These are phyloP conservation scores for Palythoa caribaeorum DNA, from an alignment of 92 coral and sea anemone species.

Conservation along the genomic window DNA sequence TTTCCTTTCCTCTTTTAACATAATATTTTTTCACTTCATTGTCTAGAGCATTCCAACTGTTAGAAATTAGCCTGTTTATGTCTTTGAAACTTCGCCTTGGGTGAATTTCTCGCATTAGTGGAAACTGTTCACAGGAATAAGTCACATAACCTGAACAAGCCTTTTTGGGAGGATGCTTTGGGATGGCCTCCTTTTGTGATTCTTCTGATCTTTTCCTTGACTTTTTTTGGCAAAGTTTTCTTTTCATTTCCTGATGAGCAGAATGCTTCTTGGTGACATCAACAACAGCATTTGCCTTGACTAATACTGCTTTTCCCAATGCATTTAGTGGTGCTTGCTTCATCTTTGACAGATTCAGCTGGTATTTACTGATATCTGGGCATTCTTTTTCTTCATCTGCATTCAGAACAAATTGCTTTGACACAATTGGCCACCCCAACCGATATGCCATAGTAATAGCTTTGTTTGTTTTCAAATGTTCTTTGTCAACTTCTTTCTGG, in stretches of 20 bases:
- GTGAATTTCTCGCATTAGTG: neutral
- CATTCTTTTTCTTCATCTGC: slow-evolving; percentile 13
- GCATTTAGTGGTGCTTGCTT: slow-evolving; percentile 21
- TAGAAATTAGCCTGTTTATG: slow-evolving; percentile 2
- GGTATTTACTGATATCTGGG: slow-evolving; percentile 15
- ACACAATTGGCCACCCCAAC: slow-evolving; percentile 33
- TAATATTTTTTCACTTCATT: neutral
- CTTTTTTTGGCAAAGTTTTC: slow-evolving; percentile 7
- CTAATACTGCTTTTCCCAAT: slow-evolving; percentile 1
- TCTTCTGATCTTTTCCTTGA: slow-evolving; percentile 6
- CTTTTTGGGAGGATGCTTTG: slow-evolving; percentile 19
- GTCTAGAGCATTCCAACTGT: slow-evolving; percentile 14
- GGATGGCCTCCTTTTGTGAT: slow-evolving; percentile 24
- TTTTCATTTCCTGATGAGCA: slow-evolving; percentile 29
- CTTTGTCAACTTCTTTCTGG: neutral
- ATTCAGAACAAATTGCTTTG: slow-evolving; percentile 3
- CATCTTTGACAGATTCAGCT: slow-evolving; percentile 20
- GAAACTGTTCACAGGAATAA: slow-evolving; percentile 16
- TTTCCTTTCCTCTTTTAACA: slow-evolving; percentile 24
- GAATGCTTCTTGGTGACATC: slow-evolving; percentile 8
- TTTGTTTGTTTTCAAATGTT: slow-evolving; percentile 36
- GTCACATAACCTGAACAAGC: slow-evolving; percentile 19
- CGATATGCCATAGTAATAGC: slow-evolving; percentile 34
- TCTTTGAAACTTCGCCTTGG: slow-evolving; percentile 15
- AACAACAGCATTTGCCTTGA: slow-evolving; percentile 25